phyloP scores from a whole-genome alignment of 2,113 vertebrate species.

The Cololabis saira region DNA sequence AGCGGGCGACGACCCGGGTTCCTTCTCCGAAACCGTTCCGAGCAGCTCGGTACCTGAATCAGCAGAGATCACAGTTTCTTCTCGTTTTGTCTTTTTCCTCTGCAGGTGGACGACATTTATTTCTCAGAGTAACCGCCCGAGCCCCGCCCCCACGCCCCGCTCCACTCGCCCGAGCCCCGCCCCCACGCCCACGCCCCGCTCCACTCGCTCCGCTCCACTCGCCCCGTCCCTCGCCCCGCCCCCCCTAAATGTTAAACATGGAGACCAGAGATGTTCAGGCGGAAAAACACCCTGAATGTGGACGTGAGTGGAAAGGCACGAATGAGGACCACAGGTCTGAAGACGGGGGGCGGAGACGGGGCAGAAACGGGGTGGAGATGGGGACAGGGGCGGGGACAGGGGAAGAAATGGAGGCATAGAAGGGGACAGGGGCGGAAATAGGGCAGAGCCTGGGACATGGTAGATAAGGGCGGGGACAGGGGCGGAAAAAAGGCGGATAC shows the following conservation, averaged over 20 bases:
- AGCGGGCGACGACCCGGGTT: constrained; percentile 51
- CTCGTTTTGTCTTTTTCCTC: constrained; percentile 52
- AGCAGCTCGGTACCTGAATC: constrained; percentile 81
- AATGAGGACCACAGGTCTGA: constrained; percentile 82
- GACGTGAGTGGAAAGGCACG: constrained; percentile 84
- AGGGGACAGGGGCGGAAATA: no score
- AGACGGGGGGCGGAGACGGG: constrained; percentile 10
- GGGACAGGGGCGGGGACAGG: no score
- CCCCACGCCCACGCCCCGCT: not conserved
- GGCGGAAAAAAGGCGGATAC: constrained; percentile 41
- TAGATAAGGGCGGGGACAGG: no score
- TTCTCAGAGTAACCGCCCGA: constrained; percentile 20
- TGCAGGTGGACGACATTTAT: constrained; percentile 50
- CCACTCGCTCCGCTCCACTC: no score
- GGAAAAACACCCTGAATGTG: constrained; percentile 80
- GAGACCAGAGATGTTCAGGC: constrained; percentile 58
- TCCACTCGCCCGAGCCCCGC: not conserved
- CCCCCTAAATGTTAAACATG: constrained; percentile 40
- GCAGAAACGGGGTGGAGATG: no score
- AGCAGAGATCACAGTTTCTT: constrained; percentile 79
- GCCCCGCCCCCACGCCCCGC: not conserved
- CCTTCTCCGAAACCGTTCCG: constrained; percentile 68
- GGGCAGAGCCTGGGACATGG: no score
- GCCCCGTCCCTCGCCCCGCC: no score
- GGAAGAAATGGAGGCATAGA: no score